These are phyloP conservation scores for Terrapene triunguis DNA, from an alignment of 2,113 vertebrate species.

Conservation along the genomic window DNA sequence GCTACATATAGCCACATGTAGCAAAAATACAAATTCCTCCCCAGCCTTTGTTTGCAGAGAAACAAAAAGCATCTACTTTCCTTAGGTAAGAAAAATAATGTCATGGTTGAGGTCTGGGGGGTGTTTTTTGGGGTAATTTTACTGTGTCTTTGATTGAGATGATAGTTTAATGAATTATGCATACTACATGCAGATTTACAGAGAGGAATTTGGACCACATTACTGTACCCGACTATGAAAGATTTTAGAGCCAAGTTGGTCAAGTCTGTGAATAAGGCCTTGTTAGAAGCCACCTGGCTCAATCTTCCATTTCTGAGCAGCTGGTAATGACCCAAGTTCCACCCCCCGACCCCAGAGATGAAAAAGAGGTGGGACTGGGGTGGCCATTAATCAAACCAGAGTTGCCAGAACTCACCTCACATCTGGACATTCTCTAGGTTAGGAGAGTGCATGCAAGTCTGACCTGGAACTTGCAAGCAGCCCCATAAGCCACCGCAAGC, in stretches of 20 bases:
- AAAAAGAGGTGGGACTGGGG: background rate
- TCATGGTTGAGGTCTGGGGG: background rate
- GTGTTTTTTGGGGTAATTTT: background rate
- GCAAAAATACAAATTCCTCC: background rate
- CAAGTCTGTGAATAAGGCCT: background rate
- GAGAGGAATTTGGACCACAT: background rate
- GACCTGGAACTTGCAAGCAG: background rate
- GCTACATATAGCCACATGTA: background rate
- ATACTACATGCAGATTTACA: background rate
- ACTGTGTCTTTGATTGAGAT: background rate
- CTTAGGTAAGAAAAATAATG: constrained; percentile 6
- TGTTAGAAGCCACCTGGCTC: background rate
- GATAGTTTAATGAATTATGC: background rate
- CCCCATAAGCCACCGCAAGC: background rate
- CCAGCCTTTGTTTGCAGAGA: background rate
- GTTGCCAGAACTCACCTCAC: background rate
- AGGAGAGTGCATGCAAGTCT: background rate
- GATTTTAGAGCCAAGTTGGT: fast-evolving
- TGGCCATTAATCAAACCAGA: background rate
- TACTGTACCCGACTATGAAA: fast-evolving
- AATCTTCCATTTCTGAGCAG: background rate
- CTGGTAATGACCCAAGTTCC: background rate
- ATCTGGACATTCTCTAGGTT: background rate
- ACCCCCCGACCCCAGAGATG: background rate
- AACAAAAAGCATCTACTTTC: background rate